phyloP scores from a whole-genome alignment of 2,113 vertebrate genomes.

The Cryptotis parvus region DNA sequence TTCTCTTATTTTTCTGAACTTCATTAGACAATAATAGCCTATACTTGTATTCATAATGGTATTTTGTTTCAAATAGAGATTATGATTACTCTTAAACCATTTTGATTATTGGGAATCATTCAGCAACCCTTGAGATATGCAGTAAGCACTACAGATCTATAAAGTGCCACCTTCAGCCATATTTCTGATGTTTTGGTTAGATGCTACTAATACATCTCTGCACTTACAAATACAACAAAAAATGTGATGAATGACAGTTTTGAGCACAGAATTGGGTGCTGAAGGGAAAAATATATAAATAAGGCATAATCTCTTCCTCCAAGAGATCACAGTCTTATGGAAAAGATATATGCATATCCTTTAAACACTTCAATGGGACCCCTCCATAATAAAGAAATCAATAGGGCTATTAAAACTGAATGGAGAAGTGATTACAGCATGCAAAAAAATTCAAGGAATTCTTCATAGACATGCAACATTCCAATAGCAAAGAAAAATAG shows the following conservation, averaged over 20 bases:
- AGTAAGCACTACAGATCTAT: not conserved
- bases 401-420: not conserved
- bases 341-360: not conserved
- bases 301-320: not conserved
- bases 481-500: not conserved
- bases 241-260: constrained; percentile 4
- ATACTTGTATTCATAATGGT: not conserved
- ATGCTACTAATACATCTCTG: not conserved
- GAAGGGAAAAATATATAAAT: not conserved
- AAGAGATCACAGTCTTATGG: not conserved
- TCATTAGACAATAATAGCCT: constrained; percentile 27
- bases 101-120: not conserved
- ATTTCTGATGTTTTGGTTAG: constrained; percentile 28
- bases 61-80: constrained; percentile 44
- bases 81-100: not conserved
- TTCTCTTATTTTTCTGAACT: constrained; percentile 34
- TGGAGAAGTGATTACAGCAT: constrained; percentile 37
- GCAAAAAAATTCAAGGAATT: constrained; percentile 19
- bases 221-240: not conserved
- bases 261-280: not conserved
- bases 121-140: not conserved
- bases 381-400: constrained; percentile 1
- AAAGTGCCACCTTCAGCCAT: not conserved
- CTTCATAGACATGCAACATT: not conserved
- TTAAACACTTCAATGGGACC: constrained; percentile 15